phyloP scores from a whole-genome alignment of 2,113 vertebrate species.

The Clarias magur region DNA sequence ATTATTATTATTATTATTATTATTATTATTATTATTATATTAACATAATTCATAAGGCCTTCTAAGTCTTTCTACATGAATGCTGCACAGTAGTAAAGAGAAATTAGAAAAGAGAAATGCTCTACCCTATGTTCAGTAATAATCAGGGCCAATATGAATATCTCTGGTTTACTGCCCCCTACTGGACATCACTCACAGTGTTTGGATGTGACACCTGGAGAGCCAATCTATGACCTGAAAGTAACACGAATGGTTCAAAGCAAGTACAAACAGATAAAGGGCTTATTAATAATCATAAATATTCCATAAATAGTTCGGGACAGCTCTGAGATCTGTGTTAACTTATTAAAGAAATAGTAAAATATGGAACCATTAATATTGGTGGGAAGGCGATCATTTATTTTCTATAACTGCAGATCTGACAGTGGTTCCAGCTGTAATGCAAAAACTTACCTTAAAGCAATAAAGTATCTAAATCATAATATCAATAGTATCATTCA shows the following conservation, averaged over 20 bases:
- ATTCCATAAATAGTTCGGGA: not conserved
- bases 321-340: no score
- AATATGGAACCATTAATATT: no score
- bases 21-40: no score
- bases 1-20: no score
- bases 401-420: no score
- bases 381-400: no score
- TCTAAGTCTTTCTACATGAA: not conserved
- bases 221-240: not conserved
- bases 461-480: no score
- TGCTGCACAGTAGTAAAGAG: not conserved
- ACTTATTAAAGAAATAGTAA: no score
- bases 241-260: no score
- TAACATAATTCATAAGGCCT: not conserved
- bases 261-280: not conserved
- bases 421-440: no score
- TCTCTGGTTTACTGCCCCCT: constrained; percentile 11
- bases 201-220: not conserved
- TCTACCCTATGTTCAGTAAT: not conserved
- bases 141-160: not conserved
- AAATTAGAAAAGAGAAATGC: not conserved
- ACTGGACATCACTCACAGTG: not conserved
- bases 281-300: no score
- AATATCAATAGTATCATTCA: not conserved
- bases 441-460: no score